These are phyloP conservation scores for Carpatolechia fugitivella DNA, from an alignment of 2,888 invertebrate genomes.

Conservation along the genomic window DNA sequence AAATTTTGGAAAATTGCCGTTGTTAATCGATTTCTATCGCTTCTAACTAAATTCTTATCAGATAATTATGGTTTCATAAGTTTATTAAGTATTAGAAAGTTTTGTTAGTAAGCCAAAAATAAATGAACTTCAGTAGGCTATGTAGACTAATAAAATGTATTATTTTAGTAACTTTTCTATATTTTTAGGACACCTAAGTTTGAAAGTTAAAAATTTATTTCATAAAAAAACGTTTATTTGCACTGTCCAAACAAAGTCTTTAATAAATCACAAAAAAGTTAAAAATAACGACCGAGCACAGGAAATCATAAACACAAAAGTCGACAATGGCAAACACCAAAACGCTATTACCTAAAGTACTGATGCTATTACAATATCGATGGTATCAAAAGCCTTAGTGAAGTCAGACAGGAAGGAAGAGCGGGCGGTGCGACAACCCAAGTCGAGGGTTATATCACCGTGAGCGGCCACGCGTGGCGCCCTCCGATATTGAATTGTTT, in stretches of 20 bases:
- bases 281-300: background rate
- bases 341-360: slow-evolving; percentile 25
- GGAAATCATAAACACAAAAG: background rate
- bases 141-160: no score
- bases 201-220: no score
- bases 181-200: no score
- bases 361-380: background rate
- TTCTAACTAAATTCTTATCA: background rate
- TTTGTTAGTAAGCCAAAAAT: no score
- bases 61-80: no score
- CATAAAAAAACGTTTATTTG: no score
- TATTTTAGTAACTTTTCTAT: no score
- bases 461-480: slow-evolving; percentile 42
- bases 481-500: slow-evolving; percentile 31
- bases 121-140: no score
- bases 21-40: background rate
- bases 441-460: slow-evolving; percentile 48
- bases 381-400: slow-evolving; percentile 19
- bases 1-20: background rate
- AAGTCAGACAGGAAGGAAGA: slow-evolving; percentile 57
- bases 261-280: background rate
- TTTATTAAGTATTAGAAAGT: no score
- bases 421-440: slow-evolving; percentile 51
- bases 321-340: slow-evolving; percentile 24
- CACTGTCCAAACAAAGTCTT: no score